These are phyloP conservation scores for Myioborus melanocephalus DNA, from an alignment of 2,797 vertebrate genomes.

Conservation along the genomic window DNA sequence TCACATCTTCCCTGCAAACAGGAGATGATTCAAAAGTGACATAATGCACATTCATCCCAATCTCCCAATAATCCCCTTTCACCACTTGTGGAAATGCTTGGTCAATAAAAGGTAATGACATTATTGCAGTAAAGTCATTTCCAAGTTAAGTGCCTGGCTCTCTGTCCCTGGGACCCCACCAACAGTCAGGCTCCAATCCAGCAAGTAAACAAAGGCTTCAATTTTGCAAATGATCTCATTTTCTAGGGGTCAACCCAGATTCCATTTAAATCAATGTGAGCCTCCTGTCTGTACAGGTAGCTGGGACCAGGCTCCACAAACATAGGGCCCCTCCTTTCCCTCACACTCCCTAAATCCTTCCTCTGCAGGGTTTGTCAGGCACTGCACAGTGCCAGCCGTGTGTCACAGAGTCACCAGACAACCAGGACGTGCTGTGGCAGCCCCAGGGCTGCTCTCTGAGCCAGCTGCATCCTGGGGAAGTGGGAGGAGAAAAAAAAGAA, in stretches of 20 bases:
- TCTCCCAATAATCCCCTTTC: constrained; percentile 30
- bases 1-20: background rate
- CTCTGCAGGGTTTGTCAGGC: background rate
- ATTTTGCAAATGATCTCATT: background rate
- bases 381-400: rapidly evolving
- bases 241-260: background rate
- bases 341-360: background rate
- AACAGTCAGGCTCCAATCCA: background rate
- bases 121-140: constrained; percentile 34
- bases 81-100: constrained; percentile 26
- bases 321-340: background rate
- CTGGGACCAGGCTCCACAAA: background rate
- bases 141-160: background rate
- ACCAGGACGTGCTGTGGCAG: background rate
- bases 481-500: too few relatives aligned
- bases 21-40: constrained; percentile 36
- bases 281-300: background rate
- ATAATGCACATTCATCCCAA: background rate
- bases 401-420: background rate
- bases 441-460: background rate
- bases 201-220: background rate
- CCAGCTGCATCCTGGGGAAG: background rate
- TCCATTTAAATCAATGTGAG: background rate
- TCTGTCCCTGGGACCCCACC: background rate
- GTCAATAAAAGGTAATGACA: constrained; percentile 11